Evolutionary conservation across 1,140 invertebrate species (phyloP).

Genomic region (Penaeus vannamei): DNA sequence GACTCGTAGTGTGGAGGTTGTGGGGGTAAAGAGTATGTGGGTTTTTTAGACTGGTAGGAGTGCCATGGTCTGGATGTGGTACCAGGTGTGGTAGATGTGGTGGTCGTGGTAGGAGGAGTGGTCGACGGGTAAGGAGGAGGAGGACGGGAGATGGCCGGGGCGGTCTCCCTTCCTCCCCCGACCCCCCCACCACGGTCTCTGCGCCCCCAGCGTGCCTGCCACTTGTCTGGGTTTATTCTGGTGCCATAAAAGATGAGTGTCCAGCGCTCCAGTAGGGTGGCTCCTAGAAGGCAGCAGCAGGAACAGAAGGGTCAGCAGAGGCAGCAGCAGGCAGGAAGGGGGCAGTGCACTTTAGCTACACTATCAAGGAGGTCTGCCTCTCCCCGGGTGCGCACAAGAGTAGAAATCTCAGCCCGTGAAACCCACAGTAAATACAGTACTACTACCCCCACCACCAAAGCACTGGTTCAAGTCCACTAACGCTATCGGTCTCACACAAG

Average conservation of each 20-base stretch:
- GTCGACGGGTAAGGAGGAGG: constrained; percentile 28
- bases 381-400: no score
- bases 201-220: constrained; percentile 56
- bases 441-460: no score
- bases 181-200: constrained; percentile 46
- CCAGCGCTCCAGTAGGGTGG: constrained; percentile 56
- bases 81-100: constrained; percentile 21
- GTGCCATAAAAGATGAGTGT: constrained; percentile 60
- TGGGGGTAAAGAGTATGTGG: background rate
- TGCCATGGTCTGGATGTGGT: constrained; percentile 31
- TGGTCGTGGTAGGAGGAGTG: constrained; percentile 45
- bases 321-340: constrained; percentile 44
- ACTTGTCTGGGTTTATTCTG: constrained; percentile 58
- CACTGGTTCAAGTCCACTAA: no score
- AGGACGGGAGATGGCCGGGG: constrained; percentile 3
- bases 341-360: constrained; percentile 61
- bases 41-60: constrained; percentile 17
- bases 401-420: no score
- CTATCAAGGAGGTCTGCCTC: constrained; percentile 8
- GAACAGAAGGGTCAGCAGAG: constrained; percentile 45
- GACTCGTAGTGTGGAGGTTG: constrained; percentile 46
- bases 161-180: constrained; percentile 28
- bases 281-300: constrained; percentile 53
- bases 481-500: no score
- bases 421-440: no score